Conservation (phyloP, 2,888 invertebrate genomes). For the Lasioglossum zephyrum region DNA sequence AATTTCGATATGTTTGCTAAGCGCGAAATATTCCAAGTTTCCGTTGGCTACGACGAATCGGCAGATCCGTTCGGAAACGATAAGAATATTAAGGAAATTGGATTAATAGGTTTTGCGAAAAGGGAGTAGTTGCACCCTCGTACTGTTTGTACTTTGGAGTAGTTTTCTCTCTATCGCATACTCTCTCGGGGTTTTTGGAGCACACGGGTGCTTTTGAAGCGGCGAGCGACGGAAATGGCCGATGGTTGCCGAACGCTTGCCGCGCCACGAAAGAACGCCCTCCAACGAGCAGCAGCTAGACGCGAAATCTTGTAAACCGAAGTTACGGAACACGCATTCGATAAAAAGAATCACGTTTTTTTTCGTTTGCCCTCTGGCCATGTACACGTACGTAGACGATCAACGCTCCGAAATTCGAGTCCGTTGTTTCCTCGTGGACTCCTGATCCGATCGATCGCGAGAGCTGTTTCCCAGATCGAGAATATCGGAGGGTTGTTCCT, state of each 20-base stretch:
- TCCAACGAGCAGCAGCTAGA: slow-evolving; percentile 72
- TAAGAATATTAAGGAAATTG: background rate
- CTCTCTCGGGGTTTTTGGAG: slow-evolving; percentile 64
- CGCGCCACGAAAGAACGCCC: slow-evolving; percentile 81
- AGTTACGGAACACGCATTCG: slow-evolving; percentile 70
- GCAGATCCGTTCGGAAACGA: background rate
- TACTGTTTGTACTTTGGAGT: slow-evolving; percentile 30
- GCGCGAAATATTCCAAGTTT: background rate
- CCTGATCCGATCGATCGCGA: slow-evolving; percentile 25
- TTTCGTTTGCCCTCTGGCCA: slow-evolving; percentile 51
- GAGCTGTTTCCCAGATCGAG: slow-evolving; percentile 10
- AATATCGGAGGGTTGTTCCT: slow-evolving; percentile 50
- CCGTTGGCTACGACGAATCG: background rate
- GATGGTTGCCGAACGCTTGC: slow-evolving; percentile 76
- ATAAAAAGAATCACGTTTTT: slow-evolving; percentile 65
- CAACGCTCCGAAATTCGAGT: slow-evolving; percentile 43
- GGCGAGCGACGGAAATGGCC: slow-evolving; percentile 67
- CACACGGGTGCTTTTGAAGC: slow-evolving; percentile 61
- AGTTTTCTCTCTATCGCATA: slow-evolving; percentile 45
- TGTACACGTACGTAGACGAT: slow-evolving; percentile 57
- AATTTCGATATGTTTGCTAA: background rate
- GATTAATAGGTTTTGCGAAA: background rate
- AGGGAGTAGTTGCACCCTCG: slow-evolving; percentile 17
- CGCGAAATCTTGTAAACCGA: slow-evolving; percentile 77
- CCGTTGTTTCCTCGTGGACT: slow-evolving; percentile 31